Percentiles rank a stretch among this genome's conserved stretches.
phyloP scores from a whole-genome alignment of 2,888 invertebrate species.

The Aleiodes alternator region DNA sequence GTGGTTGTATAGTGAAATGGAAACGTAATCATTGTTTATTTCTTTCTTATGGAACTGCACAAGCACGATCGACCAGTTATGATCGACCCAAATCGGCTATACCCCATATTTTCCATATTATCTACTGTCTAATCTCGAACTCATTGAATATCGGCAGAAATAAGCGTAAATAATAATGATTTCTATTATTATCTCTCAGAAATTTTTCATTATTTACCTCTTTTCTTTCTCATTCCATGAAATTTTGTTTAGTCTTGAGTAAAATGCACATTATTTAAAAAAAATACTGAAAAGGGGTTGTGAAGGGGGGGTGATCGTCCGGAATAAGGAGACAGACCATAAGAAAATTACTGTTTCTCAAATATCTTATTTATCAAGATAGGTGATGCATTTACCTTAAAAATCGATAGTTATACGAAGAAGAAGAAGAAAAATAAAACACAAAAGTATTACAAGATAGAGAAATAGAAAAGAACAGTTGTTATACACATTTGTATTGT shows the following conservation, averaged over 20 bases:
- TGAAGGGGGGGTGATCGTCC: not conserved
- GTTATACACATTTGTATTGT: slow-evolving; percentile 9
- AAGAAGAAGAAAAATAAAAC: slow-evolving; percentile 25
- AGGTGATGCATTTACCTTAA: slow-evolving; percentile 21
- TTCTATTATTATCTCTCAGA: no score
- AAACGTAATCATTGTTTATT: slow-evolving; percentile 8
- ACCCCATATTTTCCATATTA: not conserved
- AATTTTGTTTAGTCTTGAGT: no score
- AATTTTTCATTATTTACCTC: no score
- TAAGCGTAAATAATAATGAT: not conserved
- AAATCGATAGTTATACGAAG: slow-evolving; percentile 21
- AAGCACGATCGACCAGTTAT: slow-evolving; percentile 4
- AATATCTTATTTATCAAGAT: slow-evolving; percentile 65
- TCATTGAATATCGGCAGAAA: not conserved
- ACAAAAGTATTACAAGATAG: slow-evolving; percentile 23
- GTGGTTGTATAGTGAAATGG: no score
- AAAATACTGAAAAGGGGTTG: not conserved
- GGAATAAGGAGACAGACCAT: slow-evolving; percentile 51
- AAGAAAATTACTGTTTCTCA: slow-evolving; percentile 68
- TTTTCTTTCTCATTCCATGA: no score
- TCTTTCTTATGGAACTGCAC: not conserved
- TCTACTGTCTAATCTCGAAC: not conserved
- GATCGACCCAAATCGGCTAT: slow-evolving; percentile 16
- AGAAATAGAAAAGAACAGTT: slow-evolving; percentile 19
- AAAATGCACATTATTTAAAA: not conserved